phyloP scores from a whole-genome alignment of 2,113 vertebrate species.

The Eublepharis macularius region DNA sequence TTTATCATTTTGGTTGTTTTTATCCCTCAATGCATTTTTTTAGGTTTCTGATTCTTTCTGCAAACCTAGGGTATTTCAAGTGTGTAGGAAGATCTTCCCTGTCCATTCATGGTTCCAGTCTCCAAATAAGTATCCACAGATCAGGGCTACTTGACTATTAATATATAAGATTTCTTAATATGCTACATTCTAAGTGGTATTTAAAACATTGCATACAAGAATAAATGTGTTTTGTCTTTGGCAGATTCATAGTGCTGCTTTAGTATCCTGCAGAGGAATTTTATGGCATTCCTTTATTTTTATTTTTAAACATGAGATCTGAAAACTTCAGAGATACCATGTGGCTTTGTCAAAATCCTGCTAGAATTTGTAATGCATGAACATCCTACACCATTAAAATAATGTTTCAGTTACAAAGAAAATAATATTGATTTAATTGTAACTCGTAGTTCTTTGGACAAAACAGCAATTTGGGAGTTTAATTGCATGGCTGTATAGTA shows the following conservation, averaged over 20 bases:
- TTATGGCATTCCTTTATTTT: constrained; percentile 32
- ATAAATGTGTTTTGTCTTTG: not conserved
- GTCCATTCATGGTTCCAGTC: no score
- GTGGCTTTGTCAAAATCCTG: constrained; percentile 32
- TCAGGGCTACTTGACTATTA: no score
- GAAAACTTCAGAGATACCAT: constrained; percentile 47
- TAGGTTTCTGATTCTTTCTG: no score
- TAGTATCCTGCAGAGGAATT: constrained; percentile 16
- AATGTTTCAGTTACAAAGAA: constrained; percentile 15
- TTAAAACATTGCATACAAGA: not conserved
- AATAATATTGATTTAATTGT: constrained; percentile 14
- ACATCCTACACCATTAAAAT: constrained; percentile 1
- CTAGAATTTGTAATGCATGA: constrained; percentile 21
- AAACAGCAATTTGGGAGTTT: not conserved
- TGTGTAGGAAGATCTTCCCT: no score
- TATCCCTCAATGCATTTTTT: no score
- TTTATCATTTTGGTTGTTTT: no score
- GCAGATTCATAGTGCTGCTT: constrained; percentile 14
- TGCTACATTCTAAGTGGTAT: not conserved
- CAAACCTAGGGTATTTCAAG: no score
- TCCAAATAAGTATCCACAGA: no score
- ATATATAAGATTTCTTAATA: no score
- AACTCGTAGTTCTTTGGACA: not conserved
- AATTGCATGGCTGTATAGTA: not conserved
- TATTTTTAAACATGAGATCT: constrained; percentile 43